Evolutionary conservation across 2,888 invertebrate genomes (phyloP).

Genomic region (Linnaemya tessellans): DNA sequence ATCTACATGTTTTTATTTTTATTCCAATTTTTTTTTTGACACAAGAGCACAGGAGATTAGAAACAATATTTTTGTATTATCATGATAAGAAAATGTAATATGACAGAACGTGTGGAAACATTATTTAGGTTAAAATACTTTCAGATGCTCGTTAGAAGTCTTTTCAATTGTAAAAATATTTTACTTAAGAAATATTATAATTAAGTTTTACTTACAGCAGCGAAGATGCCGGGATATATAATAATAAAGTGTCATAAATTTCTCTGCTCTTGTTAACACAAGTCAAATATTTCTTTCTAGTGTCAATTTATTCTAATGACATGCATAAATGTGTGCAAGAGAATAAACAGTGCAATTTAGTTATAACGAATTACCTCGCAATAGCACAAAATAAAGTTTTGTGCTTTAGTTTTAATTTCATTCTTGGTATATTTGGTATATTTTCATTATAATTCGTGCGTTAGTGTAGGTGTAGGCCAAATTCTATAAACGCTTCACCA

Average conservation of each 20-base stretch:
- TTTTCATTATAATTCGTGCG: too few species aligned
- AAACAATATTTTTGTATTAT: constrained; percentile 35
- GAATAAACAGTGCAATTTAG: too few species aligned
- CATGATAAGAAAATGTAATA: constrained; percentile 1
- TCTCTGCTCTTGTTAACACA: not conserved
- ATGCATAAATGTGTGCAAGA: too few species aligned
- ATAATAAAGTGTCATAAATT: not conserved
- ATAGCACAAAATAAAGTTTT: too few species aligned
- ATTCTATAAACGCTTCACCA: too few species aligned
- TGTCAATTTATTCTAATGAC: too few species aligned
- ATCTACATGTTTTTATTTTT: not conserved
- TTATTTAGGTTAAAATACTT: not conserved
- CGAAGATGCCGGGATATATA: not conserved
- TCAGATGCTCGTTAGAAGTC: not conserved
- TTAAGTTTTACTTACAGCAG: not conserved
- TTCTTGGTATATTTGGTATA: too few species aligned
- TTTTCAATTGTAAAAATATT: constrained; percentile 8
- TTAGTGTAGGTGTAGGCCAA: too few species aligned
- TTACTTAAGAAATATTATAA: constrained; percentile 1
- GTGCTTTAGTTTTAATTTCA: too few species aligned
- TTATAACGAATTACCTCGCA: too few species aligned
- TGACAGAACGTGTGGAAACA: not conserved
- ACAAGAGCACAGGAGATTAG: constrained; percentile 21
- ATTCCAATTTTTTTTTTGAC: too few species aligned
- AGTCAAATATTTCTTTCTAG: too few species aligned